A percentile compares a stretch with the other conserved stretches of the same genome.
These are phyloP conservation scores for Poeciliopsis gracilis DNA, from an alignment of 2,797 vertebrate genomes.

Conservation along the genomic window DNA sequence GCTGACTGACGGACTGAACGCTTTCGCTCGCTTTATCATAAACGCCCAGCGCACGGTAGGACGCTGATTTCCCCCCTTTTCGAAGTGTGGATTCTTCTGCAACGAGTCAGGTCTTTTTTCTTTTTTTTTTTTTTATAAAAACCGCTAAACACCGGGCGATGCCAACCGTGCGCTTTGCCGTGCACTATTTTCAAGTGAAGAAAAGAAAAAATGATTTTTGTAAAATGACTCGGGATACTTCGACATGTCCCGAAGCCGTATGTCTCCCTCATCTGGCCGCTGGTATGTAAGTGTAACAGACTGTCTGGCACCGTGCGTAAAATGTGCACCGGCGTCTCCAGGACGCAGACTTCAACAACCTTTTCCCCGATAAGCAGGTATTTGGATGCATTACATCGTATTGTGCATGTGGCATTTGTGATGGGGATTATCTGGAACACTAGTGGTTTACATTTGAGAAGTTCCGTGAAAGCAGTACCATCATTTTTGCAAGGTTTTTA, in stretches of 20 bases:
- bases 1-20: conserved; percentile 66
- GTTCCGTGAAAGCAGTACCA: conserved; percentile 1
- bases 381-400: conserved; percentile 6
- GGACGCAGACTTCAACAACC: conserved; percentile 37
- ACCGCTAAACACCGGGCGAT: neutral
- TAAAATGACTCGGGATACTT: conserved; percentile 68
- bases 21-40: conserved; percentile 60
- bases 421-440: conserved; percentile 14
- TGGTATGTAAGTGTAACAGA: conserved; percentile 70
- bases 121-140: no score
- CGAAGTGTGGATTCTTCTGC: neutral
- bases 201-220: conserved; percentile 59
- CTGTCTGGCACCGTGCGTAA: conserved; percentile 70
- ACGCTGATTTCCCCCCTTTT: conserved; percentile 36
- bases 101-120: neutral
- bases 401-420: conserved; percentile 20
- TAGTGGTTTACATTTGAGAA: conserved; percentile 17
- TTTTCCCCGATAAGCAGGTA: conserved; percentile 10
- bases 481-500: conserved; percentile 2
- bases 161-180: conserved; percentile 39
- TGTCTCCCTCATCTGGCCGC: conserved; percentile 81
- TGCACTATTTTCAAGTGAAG: conserved; percentile 61
- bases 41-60: conserved; percentile 52
- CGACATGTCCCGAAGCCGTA: conserved; percentile 74
- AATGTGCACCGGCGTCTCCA: conserved; percentile 58